Percentiles rank a stretch among this genome's conserved stretches.
Evolutionary conservation across 2,797 vertebrate genomes (phyloP).

Genomic region (Channa striata): DNA sequence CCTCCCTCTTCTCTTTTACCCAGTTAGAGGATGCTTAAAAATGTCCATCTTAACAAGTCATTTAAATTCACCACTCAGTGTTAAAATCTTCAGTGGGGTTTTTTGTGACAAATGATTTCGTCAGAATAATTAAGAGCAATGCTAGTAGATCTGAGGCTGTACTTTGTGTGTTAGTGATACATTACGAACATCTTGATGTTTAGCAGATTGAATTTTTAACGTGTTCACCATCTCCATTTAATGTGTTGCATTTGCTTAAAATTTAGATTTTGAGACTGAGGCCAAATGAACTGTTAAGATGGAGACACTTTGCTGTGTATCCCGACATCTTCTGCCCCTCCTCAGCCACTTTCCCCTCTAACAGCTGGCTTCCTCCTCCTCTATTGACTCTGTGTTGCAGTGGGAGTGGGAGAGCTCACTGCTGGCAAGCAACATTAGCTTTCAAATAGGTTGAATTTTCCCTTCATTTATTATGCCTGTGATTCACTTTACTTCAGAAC

Average conservation of each 20-base stretch:
- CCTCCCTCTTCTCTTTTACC: conserved; percentile 54
- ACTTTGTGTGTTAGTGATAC: no score
- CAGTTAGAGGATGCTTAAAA: conserved; percentile 51
- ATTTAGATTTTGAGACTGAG: conserved; percentile 27
- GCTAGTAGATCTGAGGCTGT: not conserved
- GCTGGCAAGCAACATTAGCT: conserved; percentile 57
- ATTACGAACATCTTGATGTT: no score
- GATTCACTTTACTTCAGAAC: conserved; percentile 69
- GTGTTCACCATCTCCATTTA: not conserved
- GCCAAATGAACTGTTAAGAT: conserved; percentile 44
- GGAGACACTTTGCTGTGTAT: conserved; percentile 52
- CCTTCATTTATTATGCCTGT: conserved; percentile 56
- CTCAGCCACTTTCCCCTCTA: conserved; percentile 56
- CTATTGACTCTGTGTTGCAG: conserved; percentile 39
- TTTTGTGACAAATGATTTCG: not conserved
- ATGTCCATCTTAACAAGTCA: conserved; percentile 57
- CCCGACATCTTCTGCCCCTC: conserved; percentile 48
- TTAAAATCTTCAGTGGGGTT: conserved; percentile 32
- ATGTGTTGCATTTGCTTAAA: not conserved
- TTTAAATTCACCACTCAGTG: not conserved
- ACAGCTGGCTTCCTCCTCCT: conserved; percentile 67
- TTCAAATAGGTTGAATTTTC: conserved; percentile 53
- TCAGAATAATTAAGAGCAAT: not conserved
- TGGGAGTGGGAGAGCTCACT: conserved; percentile 61
- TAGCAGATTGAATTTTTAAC: not conserved